Evolutionary conservation across 2,113 vertebrate species (phyloP), one percentile per base, ranked within the genome.

Genomic region (Polypterus senegalus): DNA sequence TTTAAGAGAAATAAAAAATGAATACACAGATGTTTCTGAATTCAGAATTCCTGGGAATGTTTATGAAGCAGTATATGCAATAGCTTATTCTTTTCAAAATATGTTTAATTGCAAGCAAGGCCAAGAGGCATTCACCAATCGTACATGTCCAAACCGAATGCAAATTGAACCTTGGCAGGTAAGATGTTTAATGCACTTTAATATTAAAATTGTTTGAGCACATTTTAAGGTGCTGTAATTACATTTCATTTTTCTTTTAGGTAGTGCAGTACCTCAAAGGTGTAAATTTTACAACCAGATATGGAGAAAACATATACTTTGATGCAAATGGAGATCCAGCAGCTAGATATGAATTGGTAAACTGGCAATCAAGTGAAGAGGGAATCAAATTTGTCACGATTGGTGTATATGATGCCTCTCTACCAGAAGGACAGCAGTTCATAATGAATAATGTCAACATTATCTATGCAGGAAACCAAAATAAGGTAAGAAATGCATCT

Each of bases 131-230:
- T 60, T 65, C 11, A 9, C 48, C 11, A 60, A 61, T 44, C 53
- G 48, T 4, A 65, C 58, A 5, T 65, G 63, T 46, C 43, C 63
- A 44, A 6, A 48, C 49, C 3, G 11, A 7, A 51, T 57, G 47
- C 47, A 65, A 9, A 59, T 65, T 54, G 5, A 65, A 46, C 45
- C 63, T 6, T 65, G 63, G 63, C 63, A 65, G 63, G 63, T 65
- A 49, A 8, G 57, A 7, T 7, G 10, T 5, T 45, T 45, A 45
- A 7, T 44, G 44, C 9, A 55, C 5, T 10, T 51, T 9, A 51
- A 6, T 51, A 7, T 51, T 51, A 7, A 51, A 51, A 7, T 55
- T 5, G 43, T 55, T 11, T 27, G 5, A 4, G 3, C 1, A 55
- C 9, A 5, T 6, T 55, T 5, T 27, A 51, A 6, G 9, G 6